These are phyloP conservation scores for Synodontis membranacea DNA, from an alignment of 2,113 vertebrate genomes.

Conservation along the genomic window DNA sequence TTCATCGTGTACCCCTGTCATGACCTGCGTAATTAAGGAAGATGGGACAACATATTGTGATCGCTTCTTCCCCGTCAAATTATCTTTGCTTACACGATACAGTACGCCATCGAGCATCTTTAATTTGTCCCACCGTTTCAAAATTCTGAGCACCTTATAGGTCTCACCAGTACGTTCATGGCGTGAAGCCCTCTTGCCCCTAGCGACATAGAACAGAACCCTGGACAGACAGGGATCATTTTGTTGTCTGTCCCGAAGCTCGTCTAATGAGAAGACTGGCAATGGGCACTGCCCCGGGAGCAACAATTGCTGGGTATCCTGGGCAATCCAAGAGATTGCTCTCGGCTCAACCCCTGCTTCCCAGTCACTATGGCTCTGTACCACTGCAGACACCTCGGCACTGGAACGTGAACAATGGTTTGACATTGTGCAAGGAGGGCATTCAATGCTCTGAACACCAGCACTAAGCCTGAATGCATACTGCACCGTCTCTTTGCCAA, in stretches of 20 bases:
- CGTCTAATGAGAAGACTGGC: background rate
- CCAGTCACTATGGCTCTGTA: background rate
- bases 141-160: background rate
- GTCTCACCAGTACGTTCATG: background rate
- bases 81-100: background rate
- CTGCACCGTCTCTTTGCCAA: background rate
- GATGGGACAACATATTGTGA: constrained; percentile 18
- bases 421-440: too few relatives aligned
- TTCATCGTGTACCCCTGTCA: background rate
- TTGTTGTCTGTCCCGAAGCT: constrained; percentile 24
- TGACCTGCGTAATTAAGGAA: background rate
- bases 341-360: background rate
- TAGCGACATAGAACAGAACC: constrained; percentile 1
- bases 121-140: constrained; percentile 38
- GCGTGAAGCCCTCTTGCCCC: too few relatives aligned
- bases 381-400: background rate
- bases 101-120: constrained; percentile 21
- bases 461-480: background rate
- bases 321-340: background rate
- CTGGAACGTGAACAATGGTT: background rate
- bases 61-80: background rate
- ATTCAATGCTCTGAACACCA: too few relatives aligned
- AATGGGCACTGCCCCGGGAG: background rate
- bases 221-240: background rate
- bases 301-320: background rate